Evolutionary conservation across 2,888 invertebrate species (phyloP), one percentile per base, ranked within the genome.

Genomic region (Eristalis intricaria): DNA sequence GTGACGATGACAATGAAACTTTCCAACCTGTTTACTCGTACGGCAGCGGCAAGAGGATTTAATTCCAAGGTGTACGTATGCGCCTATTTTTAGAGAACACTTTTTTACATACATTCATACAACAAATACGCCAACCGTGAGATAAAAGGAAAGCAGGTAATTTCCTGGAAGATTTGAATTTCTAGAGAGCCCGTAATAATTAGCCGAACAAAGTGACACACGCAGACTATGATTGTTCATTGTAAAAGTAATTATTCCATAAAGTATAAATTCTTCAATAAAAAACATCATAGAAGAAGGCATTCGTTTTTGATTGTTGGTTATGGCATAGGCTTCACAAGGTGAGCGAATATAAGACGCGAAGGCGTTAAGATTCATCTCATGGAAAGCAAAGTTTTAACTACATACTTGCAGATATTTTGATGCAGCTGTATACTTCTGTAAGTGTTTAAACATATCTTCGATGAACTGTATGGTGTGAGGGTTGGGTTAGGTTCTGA

Each of bases 11-110:
- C 88, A 92, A 91, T 81, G 93, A 93, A 90, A 90, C 91, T 88
- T 93, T 93, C 90, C 93, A 93, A 90, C 92, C 92, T 66, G 92
- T 93, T 89, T 93, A 93, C 89, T 89, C 89, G 26, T 90, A 90
- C 73, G 90, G 79, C 60, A 87, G 80, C 76, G 89, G 35, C 79
- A 87, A 87, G 35, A 75, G 87, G 38, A 87, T 76, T 80, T 87
- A 87, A 80, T 5, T 56, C 15, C n/a, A 22, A 66, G n/a, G 23
- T 58, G 70, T n/a, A 19, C 35, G 22, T 15, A 40, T 68, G 11
- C 10, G 64, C 19, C 35, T 68, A 73, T 81, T 66, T 70, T 65
- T 43, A 76, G 32, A 76, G 71, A 73, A 69, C 60, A 69, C 43
- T 80, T 66, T 77, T 70, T 76, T 63, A 38, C 22, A 73, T 19